phyloP scores from a whole-genome alignment of 2,888 invertebrate genomes.

The Baronia brevicornis region DNA sequence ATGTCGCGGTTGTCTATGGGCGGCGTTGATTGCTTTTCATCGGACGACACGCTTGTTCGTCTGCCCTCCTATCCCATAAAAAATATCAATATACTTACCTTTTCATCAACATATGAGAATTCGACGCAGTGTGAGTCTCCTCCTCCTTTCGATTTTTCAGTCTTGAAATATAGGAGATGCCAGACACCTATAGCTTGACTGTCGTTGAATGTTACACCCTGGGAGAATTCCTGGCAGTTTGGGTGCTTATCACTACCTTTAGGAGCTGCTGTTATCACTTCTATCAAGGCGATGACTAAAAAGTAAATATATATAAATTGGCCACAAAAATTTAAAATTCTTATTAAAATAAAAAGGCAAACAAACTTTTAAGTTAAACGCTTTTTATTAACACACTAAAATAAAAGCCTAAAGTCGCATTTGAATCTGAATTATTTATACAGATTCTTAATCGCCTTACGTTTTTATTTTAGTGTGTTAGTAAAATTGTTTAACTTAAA shows the following conservation, averaged over 20 bases:
- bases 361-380: constrained; percentile 1
- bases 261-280: constrained; percentile 20
- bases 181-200: constrained; percentile 48
- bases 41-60: too few species aligned
- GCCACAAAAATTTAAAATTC: neutral
- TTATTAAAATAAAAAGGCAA: constrained; percentile 2
- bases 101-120: constrained; percentile 36
- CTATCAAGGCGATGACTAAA: constrained; percentile 20
- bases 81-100: constrained; percentile 28
- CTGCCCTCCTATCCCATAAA: too few species aligned
- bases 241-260: constrained; percentile 31
- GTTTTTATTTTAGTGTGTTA: too few species aligned
- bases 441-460: too few species aligned
- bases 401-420: too few species aligned
- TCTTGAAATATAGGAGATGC: constrained; percentile 47
- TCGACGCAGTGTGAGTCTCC: constrained; percentile 48
- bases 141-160: constrained; percentile 38
- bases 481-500: too few species aligned
- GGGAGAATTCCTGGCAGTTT: constrained; percentile 47
- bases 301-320: too few species aligned
- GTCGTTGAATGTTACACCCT: constrained; percentile 46
- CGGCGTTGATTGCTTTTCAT: too few species aligned
- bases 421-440: too few species aligned
- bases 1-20: too few species aligned
- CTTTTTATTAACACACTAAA: too few species aligned